Evolutionary conservation across 1,140 invertebrate genomes (phyloP).

Genomic region (Pseudomyrmex sp.): DNA sequence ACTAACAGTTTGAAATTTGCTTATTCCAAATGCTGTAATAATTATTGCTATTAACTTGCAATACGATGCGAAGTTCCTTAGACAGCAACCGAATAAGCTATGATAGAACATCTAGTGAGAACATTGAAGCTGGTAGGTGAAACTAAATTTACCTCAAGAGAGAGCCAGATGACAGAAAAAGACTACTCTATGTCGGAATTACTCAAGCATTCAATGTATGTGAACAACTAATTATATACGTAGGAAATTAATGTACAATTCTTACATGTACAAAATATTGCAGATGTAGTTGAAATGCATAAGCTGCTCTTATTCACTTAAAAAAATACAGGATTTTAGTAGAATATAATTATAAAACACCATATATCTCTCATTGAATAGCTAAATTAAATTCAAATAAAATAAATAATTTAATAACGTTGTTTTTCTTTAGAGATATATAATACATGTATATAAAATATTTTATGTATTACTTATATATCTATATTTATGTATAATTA

Average conservation of each 20-base stretch:
- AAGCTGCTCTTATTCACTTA: neutral
- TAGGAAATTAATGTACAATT: constrained; percentile 9
- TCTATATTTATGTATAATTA: too few species aligned
- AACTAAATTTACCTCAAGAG: constrained; percentile 83
- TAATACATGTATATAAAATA: too few species aligned
- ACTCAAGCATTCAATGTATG: constrained; percentile 48
- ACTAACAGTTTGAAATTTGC: too few species aligned
- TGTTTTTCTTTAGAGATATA: too few species aligned
- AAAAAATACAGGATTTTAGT: neutral
- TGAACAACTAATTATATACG: constrained; percentile 12
- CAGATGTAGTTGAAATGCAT: constrained; percentile 5
- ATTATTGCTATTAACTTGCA: constrained; percentile 9
- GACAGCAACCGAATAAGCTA: constrained; percentile 76
- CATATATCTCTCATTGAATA: neutral
- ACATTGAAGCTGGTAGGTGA: constrained; percentile 81
- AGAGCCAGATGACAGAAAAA: constrained; percentile 73
- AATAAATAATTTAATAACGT: too few species aligned
- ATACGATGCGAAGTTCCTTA: constrained; percentile 9
- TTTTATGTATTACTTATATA: too few species aligned
- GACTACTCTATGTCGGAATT: constrained; percentile 56
- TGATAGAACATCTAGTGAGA: constrained; percentile 77
- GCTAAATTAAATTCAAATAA: neutral
- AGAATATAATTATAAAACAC: constrained; percentile 3
- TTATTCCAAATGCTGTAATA: neutral
- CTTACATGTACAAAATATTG: neutral